A percentile compares a stretch with the other conserved stretches of the same genome.
These are phyloP conservation scores for Brachyptera risi DNA, from an alignment of 2,888 invertebrate genomes.

Conservation along the genomic window DNA sequence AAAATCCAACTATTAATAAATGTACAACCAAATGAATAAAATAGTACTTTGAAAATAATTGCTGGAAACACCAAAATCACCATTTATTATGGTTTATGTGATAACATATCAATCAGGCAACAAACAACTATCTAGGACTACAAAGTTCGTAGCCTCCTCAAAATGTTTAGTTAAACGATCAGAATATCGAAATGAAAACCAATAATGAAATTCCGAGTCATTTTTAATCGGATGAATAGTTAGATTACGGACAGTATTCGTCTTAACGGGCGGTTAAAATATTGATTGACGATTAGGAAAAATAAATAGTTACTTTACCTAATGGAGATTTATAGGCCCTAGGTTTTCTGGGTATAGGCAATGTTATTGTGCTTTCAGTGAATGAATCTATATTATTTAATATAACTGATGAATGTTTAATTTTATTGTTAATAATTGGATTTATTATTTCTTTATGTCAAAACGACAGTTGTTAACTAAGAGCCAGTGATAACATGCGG, in stretches of 20 bases:
- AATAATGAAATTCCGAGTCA: slow-evolving; percentile 13
- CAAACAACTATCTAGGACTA: slow-evolving; percentile 32
- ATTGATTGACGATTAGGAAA: slow-evolving; percentile 21
- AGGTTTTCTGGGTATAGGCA: background rate
- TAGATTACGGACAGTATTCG: background rate
- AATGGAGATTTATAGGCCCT: background rate
- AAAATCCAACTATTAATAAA: slow-evolving; percentile 3
- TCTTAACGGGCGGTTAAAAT: background rate
- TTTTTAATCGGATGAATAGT: background rate
- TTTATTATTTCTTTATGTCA: slow-evolving; percentile 17
- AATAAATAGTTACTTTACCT: too few relatives aligned
- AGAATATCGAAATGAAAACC: slow-evolving; percentile 19
- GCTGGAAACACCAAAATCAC: background rate
- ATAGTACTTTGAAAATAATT: slow-evolving; percentile 9
- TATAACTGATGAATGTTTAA: slow-evolving; percentile 23
- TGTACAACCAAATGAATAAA: slow-evolving; percentile 3
- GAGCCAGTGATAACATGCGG: slow-evolving; percentile 31
- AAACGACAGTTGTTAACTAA: slow-evolving; percentile 26
- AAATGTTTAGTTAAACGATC: slow-evolving; percentile 26
- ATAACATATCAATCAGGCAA: slow-evolving; percentile 25
- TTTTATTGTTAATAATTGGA: slow-evolving; percentile 24
- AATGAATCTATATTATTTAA: slow-evolving; percentile 14
- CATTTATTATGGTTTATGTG: background rate
- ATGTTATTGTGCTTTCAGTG: background rate
- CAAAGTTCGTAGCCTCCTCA: slow-evolving; percentile 35